Percentiles rank a stretch among this genome's conserved stretches.
Conservation (phyloP, 2,797 vertebrate species). For the Paramormyrops hopkinsi region DNA sequence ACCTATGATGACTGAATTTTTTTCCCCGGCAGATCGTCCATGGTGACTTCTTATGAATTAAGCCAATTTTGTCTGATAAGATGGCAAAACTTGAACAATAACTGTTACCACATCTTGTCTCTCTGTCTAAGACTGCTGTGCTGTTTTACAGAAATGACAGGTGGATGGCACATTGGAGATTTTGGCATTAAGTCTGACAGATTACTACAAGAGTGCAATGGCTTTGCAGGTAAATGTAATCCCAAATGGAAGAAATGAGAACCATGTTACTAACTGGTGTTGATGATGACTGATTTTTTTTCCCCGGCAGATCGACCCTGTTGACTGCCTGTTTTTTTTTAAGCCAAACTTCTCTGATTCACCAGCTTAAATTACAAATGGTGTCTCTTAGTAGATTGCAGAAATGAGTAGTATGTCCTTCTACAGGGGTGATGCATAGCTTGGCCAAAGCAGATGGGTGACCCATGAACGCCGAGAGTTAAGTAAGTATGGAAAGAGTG, state of each 20-base stretch:
- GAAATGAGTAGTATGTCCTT: neutral
- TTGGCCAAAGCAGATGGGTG: neutral
- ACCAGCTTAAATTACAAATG: neutral
- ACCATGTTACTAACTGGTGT: neutral
- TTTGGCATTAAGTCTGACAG: neutral
- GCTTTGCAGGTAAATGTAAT: neutral
- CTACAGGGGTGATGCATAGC: neutral
- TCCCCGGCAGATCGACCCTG: slow-evolving; percentile 33
- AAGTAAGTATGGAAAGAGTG: neutral
- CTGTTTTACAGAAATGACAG: neutral
- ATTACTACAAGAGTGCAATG: neutral
- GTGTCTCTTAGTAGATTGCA: neutral
- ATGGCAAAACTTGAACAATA: neutral
- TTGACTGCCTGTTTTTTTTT: slow-evolving; percentile 20
- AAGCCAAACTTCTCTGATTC: slow-evolving; percentile 27
- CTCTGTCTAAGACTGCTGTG: neutral
- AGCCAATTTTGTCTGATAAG: slow-evolving; percentile 26
- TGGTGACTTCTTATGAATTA: slow-evolving; percentile 23
- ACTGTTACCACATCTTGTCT: neutral
- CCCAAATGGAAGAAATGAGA: neutral
- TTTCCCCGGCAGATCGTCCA: slow-evolving; percentile 30
- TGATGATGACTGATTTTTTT: slow-evolving; percentile 31
- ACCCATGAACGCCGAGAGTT: neutral
- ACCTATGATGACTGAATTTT: slow-evolving; percentile 27
- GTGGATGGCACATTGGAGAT: neutral